Conservation (phyloP, 2,888 invertebrate species). For the Pollenia griseotomentosa region DNA sequence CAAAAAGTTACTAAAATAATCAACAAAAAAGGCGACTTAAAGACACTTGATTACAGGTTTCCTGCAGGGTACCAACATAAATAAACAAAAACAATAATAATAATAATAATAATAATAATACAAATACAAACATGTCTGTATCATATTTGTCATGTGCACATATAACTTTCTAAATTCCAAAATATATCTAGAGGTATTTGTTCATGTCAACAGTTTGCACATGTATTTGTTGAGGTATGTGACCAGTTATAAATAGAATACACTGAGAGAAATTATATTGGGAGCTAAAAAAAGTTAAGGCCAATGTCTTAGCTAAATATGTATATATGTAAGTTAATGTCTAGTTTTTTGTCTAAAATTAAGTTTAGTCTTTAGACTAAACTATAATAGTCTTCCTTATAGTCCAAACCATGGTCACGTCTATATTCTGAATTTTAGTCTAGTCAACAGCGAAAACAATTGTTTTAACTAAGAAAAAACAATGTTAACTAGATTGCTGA, state of each 20-base stretch:
- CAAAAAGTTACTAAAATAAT: too few species aligned
- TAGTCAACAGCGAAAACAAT: too few species aligned
- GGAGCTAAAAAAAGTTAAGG: not conserved
- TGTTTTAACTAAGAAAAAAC: too few species aligned
- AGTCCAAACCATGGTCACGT: too few species aligned
- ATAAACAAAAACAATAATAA: constrained; percentile 32
- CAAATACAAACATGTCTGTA: constrained; percentile 38
- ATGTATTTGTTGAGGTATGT: constrained; percentile 25
- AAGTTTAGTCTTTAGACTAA: too few species aligned
- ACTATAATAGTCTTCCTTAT: too few species aligned
- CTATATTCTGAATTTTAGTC: too few species aligned
- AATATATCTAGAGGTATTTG: constrained; percentile 21
- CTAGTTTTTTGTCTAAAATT: too few species aligned
- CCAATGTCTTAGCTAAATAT: not conserved
- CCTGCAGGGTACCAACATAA: constrained; percentile 26
- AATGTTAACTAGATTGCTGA: too few species aligned
- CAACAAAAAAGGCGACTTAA: too few species aligned
- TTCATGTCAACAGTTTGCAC: not conserved
- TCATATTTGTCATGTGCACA: constrained; percentile 64
- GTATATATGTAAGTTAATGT: too few species aligned
- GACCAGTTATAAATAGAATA: constrained; percentile 8
- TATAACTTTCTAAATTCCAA: constrained; percentile 58
- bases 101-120: constrained; percentile 18
- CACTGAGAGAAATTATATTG: not conserved
- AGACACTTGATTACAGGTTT: too few species aligned